Conservation (phyloP, 2,113 vertebrate genomes). For the Mus pahari region DNA sequence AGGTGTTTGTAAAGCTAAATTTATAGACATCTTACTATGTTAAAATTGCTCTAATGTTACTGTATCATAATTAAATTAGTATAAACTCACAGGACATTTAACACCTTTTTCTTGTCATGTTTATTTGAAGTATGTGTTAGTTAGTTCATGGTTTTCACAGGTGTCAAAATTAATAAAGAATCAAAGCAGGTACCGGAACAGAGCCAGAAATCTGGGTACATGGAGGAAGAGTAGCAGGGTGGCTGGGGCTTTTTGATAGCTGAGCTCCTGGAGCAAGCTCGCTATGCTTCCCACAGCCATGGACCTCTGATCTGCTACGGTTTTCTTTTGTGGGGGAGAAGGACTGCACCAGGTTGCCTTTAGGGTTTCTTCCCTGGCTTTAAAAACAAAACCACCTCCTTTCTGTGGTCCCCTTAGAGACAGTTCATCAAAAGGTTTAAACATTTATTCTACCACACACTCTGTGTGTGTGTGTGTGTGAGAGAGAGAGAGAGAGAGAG, state of each 20-base stretch:
- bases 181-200: neutral
- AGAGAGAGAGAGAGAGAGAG: too few relatives aligned
- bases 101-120: neutral
- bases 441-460: neutral
- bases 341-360: neutral
- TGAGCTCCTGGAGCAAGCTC: neutral
- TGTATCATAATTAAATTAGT: neutral
- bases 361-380: neutral
- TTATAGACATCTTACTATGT: neutral
- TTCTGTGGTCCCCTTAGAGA: neutral
- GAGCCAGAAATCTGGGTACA: neutral
- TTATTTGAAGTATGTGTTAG: neutral
- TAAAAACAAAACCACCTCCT: neutral
- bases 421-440: neutral
- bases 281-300: neutral
- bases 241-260: neutral
- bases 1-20: constrained; percentile 33
- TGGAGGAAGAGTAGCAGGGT: neutral
- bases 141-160: neutral
- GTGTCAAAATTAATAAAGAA: neutral
- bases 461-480: neutral
- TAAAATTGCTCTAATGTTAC: neutral
- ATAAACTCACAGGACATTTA: neutral
- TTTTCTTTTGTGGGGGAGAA: neutral
- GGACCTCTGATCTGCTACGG: neutral